Evolutionary conservation across 2,888 invertebrate genomes (phyloP), one percentile per base, ranked within the genome.

Genomic region (Epinotia brunnichana): DNA sequence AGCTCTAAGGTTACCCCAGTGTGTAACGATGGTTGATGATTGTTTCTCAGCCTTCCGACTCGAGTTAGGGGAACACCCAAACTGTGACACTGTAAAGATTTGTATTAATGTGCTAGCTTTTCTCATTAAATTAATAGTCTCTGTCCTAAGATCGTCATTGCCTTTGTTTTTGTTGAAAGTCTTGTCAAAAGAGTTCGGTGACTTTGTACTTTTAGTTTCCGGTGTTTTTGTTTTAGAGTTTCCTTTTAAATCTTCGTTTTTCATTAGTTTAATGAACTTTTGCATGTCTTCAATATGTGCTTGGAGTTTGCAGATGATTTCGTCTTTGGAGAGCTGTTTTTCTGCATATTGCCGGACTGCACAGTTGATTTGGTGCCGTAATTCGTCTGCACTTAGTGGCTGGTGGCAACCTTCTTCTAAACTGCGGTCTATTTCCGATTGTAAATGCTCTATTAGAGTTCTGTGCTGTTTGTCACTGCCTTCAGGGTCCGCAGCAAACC

Each of bases 281-380:
- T 99, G 99, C 89, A 99, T 94, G 90, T 99, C 99, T 57, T 97
- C 96, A 69, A 99, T 98, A 92, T 99, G 99, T 0, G 98, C 98
- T 90, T 99, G 99, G 21, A 99, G 93, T 89, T 99, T 99, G 60
- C 95, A 95, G 21, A 99, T 98, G 19, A 99, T 94, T 88, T 99
- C 98, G 83, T 99, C 99, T 89, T 99, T 99, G 92, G 99, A 98
- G 86, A 98, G 96, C 75, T 98, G 95, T 17, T 98, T 98, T 80
- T 98, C 98, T 21, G 99, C 97, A 83, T 99, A 96, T 90, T 98
- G 97, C 75, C 96, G 96, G 68, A 99, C 95, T 0, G 98, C 98
- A 83, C 95, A 95, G 86, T 98, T 98, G 35, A 99, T 97, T 89
- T 98, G 97, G 85, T 96, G 96, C 79, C 96, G 95, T 54, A 99